Base-by-base conservation (phyloP, 1,140 invertebrate genomes). In the Trigoniulus corallinus region DNA sequence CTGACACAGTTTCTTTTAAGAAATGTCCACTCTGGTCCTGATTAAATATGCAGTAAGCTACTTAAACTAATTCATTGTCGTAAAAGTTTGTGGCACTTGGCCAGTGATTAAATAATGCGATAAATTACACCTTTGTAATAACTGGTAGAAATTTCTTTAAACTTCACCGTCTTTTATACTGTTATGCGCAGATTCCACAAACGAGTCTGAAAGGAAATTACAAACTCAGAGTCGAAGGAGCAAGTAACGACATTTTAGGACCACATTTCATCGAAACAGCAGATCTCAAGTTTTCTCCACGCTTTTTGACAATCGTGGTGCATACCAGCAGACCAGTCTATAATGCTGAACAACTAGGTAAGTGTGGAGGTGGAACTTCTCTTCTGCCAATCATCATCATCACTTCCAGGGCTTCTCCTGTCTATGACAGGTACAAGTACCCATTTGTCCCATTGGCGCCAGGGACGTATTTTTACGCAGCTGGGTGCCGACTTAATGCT, bases 281-380 rank as follows among this genome's bases (percentile, higher is more conserved):
- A 22, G 43, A 52, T 23, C 48, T 57, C 18, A 46, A 50, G 21
- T 57, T 53, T 50, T 53, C 42, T 20, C 37, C 51, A 26, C 25
- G 46, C 20, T 57, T 57, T 49, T 34, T 57, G 20, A 57, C 54
- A 13, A 52, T 57, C n/a, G 22, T 57, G 34, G 48, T 57, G 40
- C 54, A 57, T 22, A 48, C 56, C 2, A 55, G 47, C 13, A 44
- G 56, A 3, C 56, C 56, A n/a, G 55, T 57, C 45, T 57, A 57
- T 49, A 57, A 57, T 43, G 37, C 48, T 13, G 53, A 45, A 34
- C 53, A 55, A 46, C 49, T 34, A 22, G 53, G 54, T 55, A 40
- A 47, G 48, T 37, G n/a, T n/a, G 13, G 12, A 45, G 12, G 43
- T n/a, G n/a, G n/a, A n/a, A n/a, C n/a, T n/a, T n/a, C n/a, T n/a